Evolutionary conservation across 2,888 invertebrate species (phyloP).

Genomic region (Adineta ricciae): DNA sequence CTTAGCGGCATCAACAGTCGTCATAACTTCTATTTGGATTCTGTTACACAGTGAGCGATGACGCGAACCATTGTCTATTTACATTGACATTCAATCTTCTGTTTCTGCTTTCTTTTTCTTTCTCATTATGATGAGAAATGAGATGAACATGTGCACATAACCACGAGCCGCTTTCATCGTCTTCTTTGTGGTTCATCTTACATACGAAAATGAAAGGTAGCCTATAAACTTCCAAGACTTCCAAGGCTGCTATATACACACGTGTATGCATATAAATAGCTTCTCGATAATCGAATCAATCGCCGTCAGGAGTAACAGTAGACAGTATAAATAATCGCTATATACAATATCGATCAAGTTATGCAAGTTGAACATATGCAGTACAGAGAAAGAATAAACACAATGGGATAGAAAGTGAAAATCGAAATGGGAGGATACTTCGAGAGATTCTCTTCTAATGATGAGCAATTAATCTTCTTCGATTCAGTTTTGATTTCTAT

Average conservation of each 20-base stretch:
- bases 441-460: background rate
- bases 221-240: background rate
- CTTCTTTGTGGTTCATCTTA: background rate
- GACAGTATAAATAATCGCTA: background rate
- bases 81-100: background rate
- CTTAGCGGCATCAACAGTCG: background rate
- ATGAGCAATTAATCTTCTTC: background rate
- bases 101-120: background rate
- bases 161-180: background rate
- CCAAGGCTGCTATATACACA: background rate
- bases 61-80: background rate
- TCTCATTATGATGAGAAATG: background rate
- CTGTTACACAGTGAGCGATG: background rate
- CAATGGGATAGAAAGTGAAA: background rate
- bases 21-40: background rate
- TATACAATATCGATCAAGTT: background rate
- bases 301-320: background rate
- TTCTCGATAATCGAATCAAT: constrained; percentile 11
- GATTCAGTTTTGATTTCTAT: background rate
- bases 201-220: background rate
- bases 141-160: background rate
- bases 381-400: background rate
- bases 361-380: background rate
- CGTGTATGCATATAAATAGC: background rate
- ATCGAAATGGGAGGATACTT: background rate